Percentiles rank a stretch among this genome's conserved stretches.
phyloP scores from a whole-genome alignment of 2,888 invertebrate genomes.

The Miltochrista miniata region DNA sequence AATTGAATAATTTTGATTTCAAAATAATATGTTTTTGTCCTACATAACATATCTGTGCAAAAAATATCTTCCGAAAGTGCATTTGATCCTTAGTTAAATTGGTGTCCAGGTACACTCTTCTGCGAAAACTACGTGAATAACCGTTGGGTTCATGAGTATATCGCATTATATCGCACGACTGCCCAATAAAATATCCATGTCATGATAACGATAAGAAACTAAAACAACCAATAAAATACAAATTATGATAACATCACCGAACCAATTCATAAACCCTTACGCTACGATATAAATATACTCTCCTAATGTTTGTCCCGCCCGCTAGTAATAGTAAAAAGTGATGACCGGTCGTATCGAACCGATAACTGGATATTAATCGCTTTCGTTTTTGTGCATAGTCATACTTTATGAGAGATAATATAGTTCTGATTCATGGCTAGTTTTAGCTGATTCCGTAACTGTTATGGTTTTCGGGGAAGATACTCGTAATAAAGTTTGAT shows the following conservation, averaged over 20 bases:
- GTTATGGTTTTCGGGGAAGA: background rate
- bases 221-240: background rate
- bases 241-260: background rate
- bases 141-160: too few relatives aligned
- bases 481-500: background rate
- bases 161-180: too few relatives aligned
- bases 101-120: too few relatives aligned
- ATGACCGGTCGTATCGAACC: conserved; percentile 28
- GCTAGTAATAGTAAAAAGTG: conserved; percentile 29
- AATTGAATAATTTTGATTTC: too few relatives aligned
- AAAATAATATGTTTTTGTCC: too few relatives aligned
- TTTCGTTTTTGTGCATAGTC: conserved; percentile 32
- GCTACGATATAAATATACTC: background rate
- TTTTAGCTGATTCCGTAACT: conserved; percentile 5
- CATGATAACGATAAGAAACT: too few relatives aligned
- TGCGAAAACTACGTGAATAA: too few relatives aligned
- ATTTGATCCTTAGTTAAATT: too few relatives aligned
- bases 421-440: conserved; percentile 23
- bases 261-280: conserved; percentile 6
- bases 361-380: conserved; percentile 36
- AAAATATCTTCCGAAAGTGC: too few relatives aligned
- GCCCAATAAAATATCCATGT: too few relatives aligned
- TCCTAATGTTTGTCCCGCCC: conserved; percentile 10
- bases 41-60: too few relatives aligned
- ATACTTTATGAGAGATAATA: conserved; percentile 30